Evolutionary conservation across 2,888 invertebrate genomes (phyloP).

Genomic region (Phengaris alcon): DNA sequence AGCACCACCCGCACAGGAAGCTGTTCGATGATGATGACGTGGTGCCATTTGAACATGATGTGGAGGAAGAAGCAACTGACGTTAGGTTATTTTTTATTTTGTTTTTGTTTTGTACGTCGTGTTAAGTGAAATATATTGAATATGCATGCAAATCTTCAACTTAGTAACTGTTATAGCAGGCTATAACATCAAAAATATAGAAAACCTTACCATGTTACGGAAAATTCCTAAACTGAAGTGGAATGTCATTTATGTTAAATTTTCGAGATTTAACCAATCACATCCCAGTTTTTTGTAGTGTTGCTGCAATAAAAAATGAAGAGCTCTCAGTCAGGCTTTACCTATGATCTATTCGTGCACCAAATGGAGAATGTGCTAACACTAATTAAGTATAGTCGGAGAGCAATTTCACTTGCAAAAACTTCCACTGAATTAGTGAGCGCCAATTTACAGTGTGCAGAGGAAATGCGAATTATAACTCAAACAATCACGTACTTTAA

Average conservation of each 20-base stretch:
- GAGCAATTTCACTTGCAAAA: background rate
- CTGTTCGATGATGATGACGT: constrained; percentile 49
- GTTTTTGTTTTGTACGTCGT: background rate
- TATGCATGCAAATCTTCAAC: no score
- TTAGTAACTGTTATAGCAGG: no score
- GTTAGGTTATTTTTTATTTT: constrained; percentile 53
- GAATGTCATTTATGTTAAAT: no score
- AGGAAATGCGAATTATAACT: background rate
- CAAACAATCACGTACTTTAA: background rate
- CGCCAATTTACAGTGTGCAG: background rate
- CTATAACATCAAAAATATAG: no score
- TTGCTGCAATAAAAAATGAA: no score
- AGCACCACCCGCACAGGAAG: constrained; percentile 54
- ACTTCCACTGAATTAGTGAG: background rate
- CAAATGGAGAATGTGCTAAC: constrained; percentile 2
- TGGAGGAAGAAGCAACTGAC: constrained; percentile 42
- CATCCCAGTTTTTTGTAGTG: no score
- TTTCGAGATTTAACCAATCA: no score
- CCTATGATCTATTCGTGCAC: background rate
- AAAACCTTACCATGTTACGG: no score
- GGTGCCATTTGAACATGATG: constrained; percentile 36
- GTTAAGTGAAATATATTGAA: background rate
- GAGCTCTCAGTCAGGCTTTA: background rate
- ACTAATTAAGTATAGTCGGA: constrained; percentile 1
- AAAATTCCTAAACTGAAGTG: no score